phyloP scores from a whole-genome alignment of 2,797 vertebrate species.

The Toxotes lorentzi region DNA sequence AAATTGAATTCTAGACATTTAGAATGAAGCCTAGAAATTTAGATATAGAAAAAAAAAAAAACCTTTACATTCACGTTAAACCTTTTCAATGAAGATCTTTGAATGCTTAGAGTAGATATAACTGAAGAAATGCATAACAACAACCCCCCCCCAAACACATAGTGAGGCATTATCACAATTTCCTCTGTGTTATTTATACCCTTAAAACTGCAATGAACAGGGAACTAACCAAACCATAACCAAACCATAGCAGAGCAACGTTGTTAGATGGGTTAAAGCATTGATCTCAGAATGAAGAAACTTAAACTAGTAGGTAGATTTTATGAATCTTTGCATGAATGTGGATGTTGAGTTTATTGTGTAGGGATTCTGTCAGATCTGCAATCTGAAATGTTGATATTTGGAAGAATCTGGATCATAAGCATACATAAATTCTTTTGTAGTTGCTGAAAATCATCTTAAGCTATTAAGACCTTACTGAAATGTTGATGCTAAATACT shows the following conservation, averaged over 20 bases:
- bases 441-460: conserved; percentile 61
- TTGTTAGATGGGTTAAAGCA: conserved; percentile 48
- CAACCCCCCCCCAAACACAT: background rate
- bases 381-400: conserved; percentile 55
- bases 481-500: conserved; percentile 29
- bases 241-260: conserved; percentile 18
- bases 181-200: conserved; percentile 5
- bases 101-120: conserved; percentile 12
- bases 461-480: conserved; percentile 44
- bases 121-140: conserved; percentile 9
- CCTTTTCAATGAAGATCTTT: background rate
- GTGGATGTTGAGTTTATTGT: conserved; percentile 71
- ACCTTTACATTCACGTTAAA: conserved; percentile 4
- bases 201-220: conserved; percentile 40
- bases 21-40: conserved; percentile 36
- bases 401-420: conserved; percentile 69
- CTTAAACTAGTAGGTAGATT: conserved; percentile 74
- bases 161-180: background rate
- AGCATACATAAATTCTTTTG: conserved; percentile 4
- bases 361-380: conserved; percentile 34
- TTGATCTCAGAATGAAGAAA: conserved; percentile 82
- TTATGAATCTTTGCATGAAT: conserved; percentile 59
- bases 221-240: background rate
- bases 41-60: conserved; percentile 28
- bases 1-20: conserved; percentile 34